Base-by-base conservation (phyloP, 2,797 vertebrate species). In the Merluccius polli region DNA sequence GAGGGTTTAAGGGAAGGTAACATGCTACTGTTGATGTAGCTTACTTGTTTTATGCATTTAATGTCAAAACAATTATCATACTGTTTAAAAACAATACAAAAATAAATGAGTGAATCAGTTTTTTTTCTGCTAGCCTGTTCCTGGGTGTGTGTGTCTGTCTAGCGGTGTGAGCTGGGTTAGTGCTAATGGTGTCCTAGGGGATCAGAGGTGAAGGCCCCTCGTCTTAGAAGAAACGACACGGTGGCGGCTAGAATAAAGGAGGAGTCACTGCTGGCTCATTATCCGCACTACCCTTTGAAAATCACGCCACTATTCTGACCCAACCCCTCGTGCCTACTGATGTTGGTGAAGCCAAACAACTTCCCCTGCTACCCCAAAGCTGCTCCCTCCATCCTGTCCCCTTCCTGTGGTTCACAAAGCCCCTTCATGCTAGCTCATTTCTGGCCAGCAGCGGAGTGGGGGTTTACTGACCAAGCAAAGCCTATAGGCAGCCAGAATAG, bases 401-500 rank as follows among this genome's bases (percentile, higher is more conserved):
- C n/a, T 52, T 76, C 16, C 67, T 16, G 59, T 69, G 38, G n/a
- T 41, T 72, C 73, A 59, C 75, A 75, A 12, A 44, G 68, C 33
- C 48, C 73, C 65, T 81, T 79, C 78, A 80, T 74, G 35, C 24
- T 36, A 30, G 70, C 73, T 79, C 81, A 80, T 78, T 86, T 82
- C 71, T 74, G 75, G 81, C 59, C 70, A 30, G 79, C 68, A 78
- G 81, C 78, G 35, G 75, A 15, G 79, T 3, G 75, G 72, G 74
- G 16, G 44, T 44, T 76, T 73, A 9, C 72, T 84, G 87, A 84
- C 86, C 83, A 59, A 73, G 84, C 73, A 35, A 69, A 72, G 84
- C 82, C 83, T 75, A 77, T 75, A 67, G 9, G 15, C 15, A 74
- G 82, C 79, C n/a, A 0, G 29, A n/a, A 59, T 59, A 32, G 70